phyloP scores from a whole-genome alignment of 2,888 invertebrate species.

The Aricia artaxerxes region DNA sequence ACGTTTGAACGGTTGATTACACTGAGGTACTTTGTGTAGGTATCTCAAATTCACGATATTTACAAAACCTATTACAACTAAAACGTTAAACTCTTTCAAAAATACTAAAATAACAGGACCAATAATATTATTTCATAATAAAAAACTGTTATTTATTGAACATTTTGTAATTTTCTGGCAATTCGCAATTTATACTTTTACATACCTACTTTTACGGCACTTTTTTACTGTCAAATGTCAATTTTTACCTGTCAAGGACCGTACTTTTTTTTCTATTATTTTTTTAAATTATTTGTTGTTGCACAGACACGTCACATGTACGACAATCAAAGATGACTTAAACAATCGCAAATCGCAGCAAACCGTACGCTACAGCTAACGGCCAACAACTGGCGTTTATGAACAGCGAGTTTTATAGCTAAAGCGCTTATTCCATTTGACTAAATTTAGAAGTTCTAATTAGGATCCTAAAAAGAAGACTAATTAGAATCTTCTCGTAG shows the following conservation, averaged over 20 bases:
- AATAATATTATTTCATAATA: neutral
- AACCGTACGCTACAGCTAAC: constrained; percentile 53
- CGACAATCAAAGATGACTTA: no score
- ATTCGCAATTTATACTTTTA: neutral
- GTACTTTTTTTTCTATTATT: neutral
- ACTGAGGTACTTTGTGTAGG: neutral
- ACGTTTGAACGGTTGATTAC: neutral
- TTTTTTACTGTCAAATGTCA: neutral
- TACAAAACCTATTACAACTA: neutral
- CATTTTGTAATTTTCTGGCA: neutral
- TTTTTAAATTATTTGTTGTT: neutral
- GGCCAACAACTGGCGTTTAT: neutral
- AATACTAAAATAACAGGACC: neutral
- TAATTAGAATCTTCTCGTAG: no score
- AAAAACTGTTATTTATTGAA: neutral
- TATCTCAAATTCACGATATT: neutral
- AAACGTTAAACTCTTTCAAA: neutral
- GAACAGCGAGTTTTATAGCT: neutral
- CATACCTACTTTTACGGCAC: no score
- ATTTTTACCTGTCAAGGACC: neutral
- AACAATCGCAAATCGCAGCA: constrained; percentile 49
- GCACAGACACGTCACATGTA: neutral
- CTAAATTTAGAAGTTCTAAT: no score
- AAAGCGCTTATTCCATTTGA: no score
- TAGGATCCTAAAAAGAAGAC: no score